Conservation (phyloP, 2,888 invertebrate species). For the Eristalis pertinax region DNA sequence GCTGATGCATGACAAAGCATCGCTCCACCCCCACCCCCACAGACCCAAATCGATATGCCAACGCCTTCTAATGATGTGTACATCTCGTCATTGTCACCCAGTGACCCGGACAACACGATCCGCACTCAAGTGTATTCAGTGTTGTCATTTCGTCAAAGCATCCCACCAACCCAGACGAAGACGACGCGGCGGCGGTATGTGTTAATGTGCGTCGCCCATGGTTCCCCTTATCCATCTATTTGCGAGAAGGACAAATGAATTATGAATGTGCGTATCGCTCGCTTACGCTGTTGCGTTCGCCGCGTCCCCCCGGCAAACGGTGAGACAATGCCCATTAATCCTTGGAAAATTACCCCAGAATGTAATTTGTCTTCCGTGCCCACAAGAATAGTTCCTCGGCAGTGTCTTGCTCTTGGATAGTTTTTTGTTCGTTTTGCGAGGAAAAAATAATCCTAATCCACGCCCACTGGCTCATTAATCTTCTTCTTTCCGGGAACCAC, state of each 20-base stretch:
- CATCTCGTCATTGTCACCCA: no score
- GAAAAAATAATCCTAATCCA: not conserved
- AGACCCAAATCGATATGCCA: no score
- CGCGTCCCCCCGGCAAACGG: not conserved
- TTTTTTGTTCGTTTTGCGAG: not conserved
- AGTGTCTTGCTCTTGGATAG: not conserved
- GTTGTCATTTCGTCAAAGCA: not conserved
- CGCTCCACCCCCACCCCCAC: no score
- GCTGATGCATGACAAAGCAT: no score
- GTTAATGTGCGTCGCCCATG: not conserved
- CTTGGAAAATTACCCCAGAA: conserved; percentile 7
- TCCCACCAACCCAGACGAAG: not conserved
- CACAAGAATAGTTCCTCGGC: conserved; percentile 7
- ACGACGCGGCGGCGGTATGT: not conserved
- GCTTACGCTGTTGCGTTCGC: not conserved
- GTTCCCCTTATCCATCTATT: not conserved
- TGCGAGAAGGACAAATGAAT: not conserved
- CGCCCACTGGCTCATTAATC: not conserved
- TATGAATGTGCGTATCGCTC: not conserved
- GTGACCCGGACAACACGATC: no score
- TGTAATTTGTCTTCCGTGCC: conserved; percentile 21
- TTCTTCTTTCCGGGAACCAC: not conserved
- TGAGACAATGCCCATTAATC: conserved; percentile 20
- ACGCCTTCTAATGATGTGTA: no score
- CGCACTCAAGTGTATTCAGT: not conserved